Evolutionary conservation across 2,113 vertebrate species (phyloP), one percentile per base, ranked within the genome.

Genomic region (Crypturellus undulatus): DNA sequence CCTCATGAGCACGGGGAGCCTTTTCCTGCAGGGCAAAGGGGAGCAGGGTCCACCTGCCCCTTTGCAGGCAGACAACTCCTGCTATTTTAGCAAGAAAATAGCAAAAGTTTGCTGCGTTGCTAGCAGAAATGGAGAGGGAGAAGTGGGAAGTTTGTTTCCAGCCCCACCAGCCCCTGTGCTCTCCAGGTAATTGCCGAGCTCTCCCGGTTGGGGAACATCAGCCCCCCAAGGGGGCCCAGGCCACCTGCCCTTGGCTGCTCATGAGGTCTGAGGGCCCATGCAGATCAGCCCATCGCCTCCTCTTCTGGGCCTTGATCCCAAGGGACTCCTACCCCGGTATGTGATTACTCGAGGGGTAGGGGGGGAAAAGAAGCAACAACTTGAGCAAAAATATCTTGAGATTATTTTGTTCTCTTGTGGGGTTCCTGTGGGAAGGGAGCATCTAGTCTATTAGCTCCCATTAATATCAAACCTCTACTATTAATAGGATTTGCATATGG

Each of bases 401-500:
- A 14, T 49, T 89, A 58, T 82, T 85, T 84, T 84, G 58, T 51
- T 92, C 79, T 95, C 93, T 68, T 67, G 7, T 72, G 86, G 86
- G 63, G n/a, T 51, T 94, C 91, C 85, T 83, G 45, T 79, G 42
- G 60, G 80, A 92, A 87, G 62, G 52, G 87, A 91, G 20, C 86
- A 81, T 90, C 94, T 92, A 79, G 65, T 75, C 91, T 83, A 79
- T 93, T 94, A 97, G 83, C 87, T 90, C 69, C 93, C 87, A 94
- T 94, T 97, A 96, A 90, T 97, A 96, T 94, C 85, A 97, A 95
- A 88, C 56, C 36, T 95, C 65, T 87, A 62, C 92, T 96, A 95
- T 96, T 96, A 96, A 94, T 91, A 84, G 92, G 77, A 85, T 95
- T 93, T 97, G 89, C 92, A 96, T 96, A 95, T 79, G 71, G 93